Evolutionary conservation across 1,140 invertebrate genomes (phyloP).

Genomic region (Xylocopa sonorina): DNA sequence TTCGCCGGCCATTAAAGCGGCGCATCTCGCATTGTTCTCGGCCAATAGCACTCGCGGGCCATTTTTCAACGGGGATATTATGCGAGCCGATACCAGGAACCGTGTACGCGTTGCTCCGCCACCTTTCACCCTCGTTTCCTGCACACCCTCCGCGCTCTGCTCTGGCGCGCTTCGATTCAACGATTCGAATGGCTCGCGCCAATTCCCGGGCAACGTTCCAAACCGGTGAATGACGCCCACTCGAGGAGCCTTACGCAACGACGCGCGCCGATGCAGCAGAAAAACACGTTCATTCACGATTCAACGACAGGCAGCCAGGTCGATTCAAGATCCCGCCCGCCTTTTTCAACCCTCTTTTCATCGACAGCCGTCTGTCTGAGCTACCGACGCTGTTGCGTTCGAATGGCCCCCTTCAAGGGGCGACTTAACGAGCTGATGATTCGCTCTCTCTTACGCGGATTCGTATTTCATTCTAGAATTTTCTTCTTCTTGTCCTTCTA

Average conservation of each 20-base stretch:
- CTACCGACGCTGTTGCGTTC: background rate
- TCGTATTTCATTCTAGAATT: too few relatives aligned
- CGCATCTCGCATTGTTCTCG: constrained; percentile 32
- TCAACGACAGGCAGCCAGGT: constrained; percentile 13
- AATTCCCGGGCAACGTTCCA: constrained; percentile 64
- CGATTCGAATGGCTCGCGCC: constrained; percentile 29
- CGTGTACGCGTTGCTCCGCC: background rate
- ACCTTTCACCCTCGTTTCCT: background rate
- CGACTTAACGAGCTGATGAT: too few relatives aligned
- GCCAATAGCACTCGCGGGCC: constrained; percentile 31
- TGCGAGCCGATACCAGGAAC: constrained; percentile 46
- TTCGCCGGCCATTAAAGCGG: constrained; percentile 19
- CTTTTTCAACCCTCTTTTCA: background rate
- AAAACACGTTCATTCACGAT: constrained; percentile 62
- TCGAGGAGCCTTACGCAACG: constrained; percentile 57
- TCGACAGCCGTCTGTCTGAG: too few relatives aligned
- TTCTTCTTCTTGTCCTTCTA: too few relatives aligned
- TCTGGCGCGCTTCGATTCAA: background rate
- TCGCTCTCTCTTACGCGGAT: too few relatives aligned
- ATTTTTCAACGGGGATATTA: constrained; percentile 58
- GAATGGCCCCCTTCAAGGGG: too few relatives aligned
- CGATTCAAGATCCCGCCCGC: background rate
- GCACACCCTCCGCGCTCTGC: background rate
- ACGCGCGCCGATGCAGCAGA: constrained; percentile 50
- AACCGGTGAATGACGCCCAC: constrained; percentile 59